These are phyloP conservation scores for Callorhinus ursinus DNA, from an alignment of 2,113 vertebrate genomes.

Conservation along the genomic window DNA sequence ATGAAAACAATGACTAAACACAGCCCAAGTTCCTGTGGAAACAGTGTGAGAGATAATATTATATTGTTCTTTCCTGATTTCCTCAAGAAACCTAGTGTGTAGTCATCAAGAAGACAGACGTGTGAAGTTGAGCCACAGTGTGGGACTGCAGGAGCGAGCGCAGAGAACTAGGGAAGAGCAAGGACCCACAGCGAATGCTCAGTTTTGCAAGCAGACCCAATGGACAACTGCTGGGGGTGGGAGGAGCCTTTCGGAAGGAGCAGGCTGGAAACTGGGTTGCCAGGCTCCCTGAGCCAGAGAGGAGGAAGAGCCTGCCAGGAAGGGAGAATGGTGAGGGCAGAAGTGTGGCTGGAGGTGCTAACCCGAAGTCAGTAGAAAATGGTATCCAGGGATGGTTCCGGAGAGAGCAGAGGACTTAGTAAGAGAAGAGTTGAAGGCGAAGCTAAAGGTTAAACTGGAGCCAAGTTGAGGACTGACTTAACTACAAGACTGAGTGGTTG, in stretches of 20 bases:
- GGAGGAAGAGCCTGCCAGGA: fast-evolving
- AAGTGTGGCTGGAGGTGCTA: fast-evolving
- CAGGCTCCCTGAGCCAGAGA: not conserved
- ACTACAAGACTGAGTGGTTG: fast-evolving
- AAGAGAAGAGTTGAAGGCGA: not conserved
- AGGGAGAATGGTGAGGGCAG: fast-evolving
- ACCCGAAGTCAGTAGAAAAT: fast-evolving
- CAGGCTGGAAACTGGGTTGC: not conserved
- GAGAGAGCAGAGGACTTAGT: not conserved
- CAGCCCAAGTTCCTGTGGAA: not conserved
- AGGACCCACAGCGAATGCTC: fast-evolving
- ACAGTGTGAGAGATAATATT: not conserved
- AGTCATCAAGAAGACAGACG: not conserved
- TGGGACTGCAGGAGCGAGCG: not conserved
- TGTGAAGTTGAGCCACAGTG: not conserved
- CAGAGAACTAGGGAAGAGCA: not conserved
- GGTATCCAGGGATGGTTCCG: not conserved
- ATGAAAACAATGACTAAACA: not conserved
- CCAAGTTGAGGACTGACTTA: not conserved
- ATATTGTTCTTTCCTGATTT: not conserved
- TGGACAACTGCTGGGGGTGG: fast-evolving
- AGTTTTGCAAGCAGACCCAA: too few species aligned
- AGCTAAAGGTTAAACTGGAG: not conserved
- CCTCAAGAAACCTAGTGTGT: not conserved
- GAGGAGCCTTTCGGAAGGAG: fast-evolving